A percentile compares a stretch with the other conserved stretches of the same genome.
phyloP scores from a whole-genome alignment of 2,888 invertebrate species.

The Lucinisca nassula region DNA sequence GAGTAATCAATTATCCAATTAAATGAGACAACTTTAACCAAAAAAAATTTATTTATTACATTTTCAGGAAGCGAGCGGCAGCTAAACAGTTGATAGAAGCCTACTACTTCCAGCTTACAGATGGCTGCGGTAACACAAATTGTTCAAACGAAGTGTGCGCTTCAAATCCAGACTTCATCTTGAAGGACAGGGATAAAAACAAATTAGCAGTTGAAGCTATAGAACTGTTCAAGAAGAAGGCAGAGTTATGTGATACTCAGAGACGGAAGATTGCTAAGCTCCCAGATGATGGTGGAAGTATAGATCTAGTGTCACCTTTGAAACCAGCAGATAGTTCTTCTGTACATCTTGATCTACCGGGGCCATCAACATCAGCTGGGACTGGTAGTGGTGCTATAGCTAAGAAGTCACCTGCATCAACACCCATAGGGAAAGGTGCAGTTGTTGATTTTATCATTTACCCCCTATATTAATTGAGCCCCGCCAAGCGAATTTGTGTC shows the following conservation, averaged over 20 bases:
- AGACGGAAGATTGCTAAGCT: conserved; percentile 83
- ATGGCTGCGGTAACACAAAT: conserved; percentile 96
- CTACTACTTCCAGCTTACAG: conserved; percentile 97
- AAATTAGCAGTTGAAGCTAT: conserved; percentile 97
- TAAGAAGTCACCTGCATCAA: not conserved
- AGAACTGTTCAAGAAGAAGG: conserved; percentile 95
- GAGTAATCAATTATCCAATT: not conserved
- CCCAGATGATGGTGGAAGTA: not conserved
- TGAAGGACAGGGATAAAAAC: conserved; percentile 92
- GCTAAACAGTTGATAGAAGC: conserved; percentile 95
- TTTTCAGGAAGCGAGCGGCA: conserved; percentile 88
- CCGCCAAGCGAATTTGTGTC: no score
- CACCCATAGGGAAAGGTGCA: not conserved
- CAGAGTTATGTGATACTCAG: conserved; percentile 92
- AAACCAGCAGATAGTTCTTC: not conserved
- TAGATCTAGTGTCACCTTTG: not conserved
- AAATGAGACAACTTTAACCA: not conserved
- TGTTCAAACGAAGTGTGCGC: conserved; percentile 96
- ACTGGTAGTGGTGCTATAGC: not conserved
- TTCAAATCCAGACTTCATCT: conserved; percentile 90
- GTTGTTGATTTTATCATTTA: no score
- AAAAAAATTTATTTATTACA: not conserved
- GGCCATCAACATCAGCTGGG: not conserved
- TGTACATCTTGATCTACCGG: not conserved
- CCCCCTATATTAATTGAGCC: no score